These are phyloP conservation scores for Cassiopea andromeda DNA, from an alignment of 30 jellyfish, hydroid and myxozoan species.

Conservation along the genomic window DNA sequence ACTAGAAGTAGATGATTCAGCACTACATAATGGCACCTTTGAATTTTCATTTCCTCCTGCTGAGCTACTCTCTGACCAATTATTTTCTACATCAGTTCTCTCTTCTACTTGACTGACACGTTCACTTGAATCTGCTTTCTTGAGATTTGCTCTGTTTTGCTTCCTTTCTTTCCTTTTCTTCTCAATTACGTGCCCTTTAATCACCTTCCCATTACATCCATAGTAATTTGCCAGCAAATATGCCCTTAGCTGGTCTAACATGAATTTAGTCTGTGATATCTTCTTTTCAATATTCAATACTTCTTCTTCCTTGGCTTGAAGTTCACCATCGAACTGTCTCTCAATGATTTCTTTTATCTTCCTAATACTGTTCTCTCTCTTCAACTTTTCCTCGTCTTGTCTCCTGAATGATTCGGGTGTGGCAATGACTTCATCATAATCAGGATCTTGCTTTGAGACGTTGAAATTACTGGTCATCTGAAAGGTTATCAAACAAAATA, in stretches of 20 bases:
- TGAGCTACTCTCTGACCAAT: background rate
- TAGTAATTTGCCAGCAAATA: slow-evolving; percentile 87
- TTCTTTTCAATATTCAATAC: slow-evolving; percentile 65
- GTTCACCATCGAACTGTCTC: slow-evolving; percentile 77
- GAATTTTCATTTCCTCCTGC: background rate
- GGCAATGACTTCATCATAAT: slow-evolving; percentile 66
- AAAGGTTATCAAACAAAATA: too few species aligned
- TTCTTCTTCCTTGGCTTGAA: slow-evolving; percentile 83
- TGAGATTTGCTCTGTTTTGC: background rate
- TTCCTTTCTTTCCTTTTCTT: slow-evolving; percentile 28
- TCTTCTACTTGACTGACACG: background rate
- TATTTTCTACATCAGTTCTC: background rate
- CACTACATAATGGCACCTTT: background rate
- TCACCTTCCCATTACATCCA: slow-evolving; percentile 76
- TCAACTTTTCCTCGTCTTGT: slow-evolving; percentile 47
- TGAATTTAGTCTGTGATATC: slow-evolving; percentile 71
- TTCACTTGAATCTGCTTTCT: background rate
- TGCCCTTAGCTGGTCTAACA: slow-evolving; percentile 89
- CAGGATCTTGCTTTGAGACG: slow-evolving; percentile 82
- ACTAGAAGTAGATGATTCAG: background rate
- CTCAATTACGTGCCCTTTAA: slow-evolving; percentile 35
- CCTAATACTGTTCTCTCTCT: slow-evolving; percentile 67
- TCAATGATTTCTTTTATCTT: slow-evolving; percentile 69
- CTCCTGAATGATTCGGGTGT: slow-evolving; percentile 53
- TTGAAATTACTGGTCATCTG: slow-evolving; percentile 39